Evolutionary conservation across 2,888 invertebrate genomes (phyloP).

Genomic region (Blomia tropicalis): DNA sequence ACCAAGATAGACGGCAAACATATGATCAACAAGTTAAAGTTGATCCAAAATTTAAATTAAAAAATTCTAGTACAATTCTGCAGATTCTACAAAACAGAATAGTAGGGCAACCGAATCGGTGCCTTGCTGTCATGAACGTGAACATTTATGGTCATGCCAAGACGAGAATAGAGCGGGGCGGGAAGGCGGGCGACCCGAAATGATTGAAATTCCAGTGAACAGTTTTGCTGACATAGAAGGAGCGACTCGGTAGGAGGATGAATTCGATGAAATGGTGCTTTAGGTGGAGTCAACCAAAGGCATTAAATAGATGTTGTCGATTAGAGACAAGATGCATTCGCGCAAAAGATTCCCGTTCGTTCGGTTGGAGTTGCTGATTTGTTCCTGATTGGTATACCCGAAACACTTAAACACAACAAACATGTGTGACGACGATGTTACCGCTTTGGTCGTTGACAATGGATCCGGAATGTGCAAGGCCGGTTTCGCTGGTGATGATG

Average conservation of each 20-base stretch:
- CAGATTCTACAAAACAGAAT: no score
- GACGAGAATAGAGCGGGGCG: slow-evolving; percentile 2
- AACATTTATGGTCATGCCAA: slow-evolving; percentile 3
- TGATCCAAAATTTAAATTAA: no score
- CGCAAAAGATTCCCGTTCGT: neutral
- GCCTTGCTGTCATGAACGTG: no score
- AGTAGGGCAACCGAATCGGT: no score
- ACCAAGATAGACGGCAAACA: no score
- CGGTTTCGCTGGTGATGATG: slow-evolving; percentile 42
- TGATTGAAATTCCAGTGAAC: neutral
- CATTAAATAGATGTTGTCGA: slow-evolving; percentile 7
- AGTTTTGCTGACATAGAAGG: neutral
- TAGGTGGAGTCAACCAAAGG: neutral
- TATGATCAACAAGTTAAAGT: no score
- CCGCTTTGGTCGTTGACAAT: slow-evolving; percentile 39
- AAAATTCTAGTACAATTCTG: no score
- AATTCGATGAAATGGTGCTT: neutral
- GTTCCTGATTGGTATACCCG: neutral
- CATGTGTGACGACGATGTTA: slow-evolving; percentile 39
- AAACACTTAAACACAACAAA: slow-evolving; percentile 12
- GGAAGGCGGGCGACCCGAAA: slow-evolving; percentile 4
- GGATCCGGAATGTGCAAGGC: slow-evolving; percentile 40
- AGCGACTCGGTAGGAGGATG: neutral
- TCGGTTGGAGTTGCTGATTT: neutral
- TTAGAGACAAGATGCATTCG: neutral